Base-by-base conservation (phyloP, 2,888 invertebrate species). In the Rhamphomyia laevipes region DNA sequence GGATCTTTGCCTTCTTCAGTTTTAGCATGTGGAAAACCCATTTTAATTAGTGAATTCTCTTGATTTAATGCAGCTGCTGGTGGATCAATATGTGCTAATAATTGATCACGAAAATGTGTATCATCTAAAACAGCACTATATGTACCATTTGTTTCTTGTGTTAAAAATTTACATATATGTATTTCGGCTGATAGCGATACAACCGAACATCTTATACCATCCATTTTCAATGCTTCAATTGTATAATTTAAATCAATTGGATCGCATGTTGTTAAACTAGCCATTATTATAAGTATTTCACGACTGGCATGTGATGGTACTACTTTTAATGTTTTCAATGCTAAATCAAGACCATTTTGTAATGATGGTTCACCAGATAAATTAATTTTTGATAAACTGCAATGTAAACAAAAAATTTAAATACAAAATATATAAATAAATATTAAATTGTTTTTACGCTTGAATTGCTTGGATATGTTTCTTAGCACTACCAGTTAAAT, bases 161-260 rank as follows among this genome's bases (percentile, higher is more conserved):
- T 86, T 53, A 99, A 71, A 62, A 83, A 81, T 59, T 86, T 85
- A 66, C 92, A 95, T 30, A 97, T 84, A 57, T 87, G 81, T 11
- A 99, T 85, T 74, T 99, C 97, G 2, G 97, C 97, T 5, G 95
- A 88, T 43, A 99, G 71, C 37, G 95, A 94, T 60, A 99, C 90
- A 2, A 97, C 88, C 13, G 95, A 96, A 66, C 92, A 93, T 49
- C 95, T 77, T 43, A 99, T 83, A 42, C 90, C 86, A 69, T 80
- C 86, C 33, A 73, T 75, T 71, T 90, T 90, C 47, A 92, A 67
- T 42, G 68, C 70, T 66, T 84, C 77, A 58, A 91, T 87, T 9
- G 94, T 94, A 49, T 76, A 74, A 55, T 78, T 81, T 38, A 99
- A 92, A 64, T 97, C 93, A 16, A 87, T 83, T 2, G 97, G 97